Conservation (phyloP, 2,113 vertebrate species). For the Phylloscopus whistleri region DNA sequence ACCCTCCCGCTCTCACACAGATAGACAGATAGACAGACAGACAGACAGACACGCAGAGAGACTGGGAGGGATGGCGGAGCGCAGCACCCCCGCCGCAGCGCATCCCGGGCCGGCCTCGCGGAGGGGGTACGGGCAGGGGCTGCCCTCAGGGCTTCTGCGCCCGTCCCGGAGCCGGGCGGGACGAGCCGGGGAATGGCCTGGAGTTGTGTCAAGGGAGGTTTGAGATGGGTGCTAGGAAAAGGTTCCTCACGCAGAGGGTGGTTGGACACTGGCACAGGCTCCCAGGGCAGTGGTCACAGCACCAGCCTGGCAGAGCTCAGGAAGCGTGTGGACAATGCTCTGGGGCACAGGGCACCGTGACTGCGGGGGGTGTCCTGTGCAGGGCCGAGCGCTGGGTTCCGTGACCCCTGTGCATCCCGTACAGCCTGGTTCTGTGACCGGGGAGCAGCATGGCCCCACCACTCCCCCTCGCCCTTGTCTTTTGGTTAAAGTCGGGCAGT, state of each 20-base stretch:
- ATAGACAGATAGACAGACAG: too few species aligned
- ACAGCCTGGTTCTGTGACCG: neutral
- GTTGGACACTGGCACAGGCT: accelerated
- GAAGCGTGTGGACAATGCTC: accelerated
- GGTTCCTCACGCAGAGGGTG: too few species aligned
- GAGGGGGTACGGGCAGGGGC: too few species aligned
- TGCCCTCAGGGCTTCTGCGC: neutral
- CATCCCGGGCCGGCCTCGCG: neutral
- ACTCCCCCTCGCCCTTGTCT: accelerated
- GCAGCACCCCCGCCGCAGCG: neutral
- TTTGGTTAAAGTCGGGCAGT: neutral
- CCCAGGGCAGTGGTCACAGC: neutral
- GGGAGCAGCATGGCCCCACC: neutral
- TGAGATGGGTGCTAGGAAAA: accelerated
- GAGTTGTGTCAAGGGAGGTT: too few species aligned
- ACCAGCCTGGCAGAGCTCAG: neutral
- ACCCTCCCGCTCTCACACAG: neutral
- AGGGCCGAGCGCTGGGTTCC: accelerated
- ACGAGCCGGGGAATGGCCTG: neutral
- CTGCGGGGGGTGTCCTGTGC: too few species aligned
- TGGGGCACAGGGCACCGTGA: neutral
- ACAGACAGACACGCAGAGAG: neutral
- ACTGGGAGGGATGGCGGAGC: too few species aligned
- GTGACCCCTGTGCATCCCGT: neutral
- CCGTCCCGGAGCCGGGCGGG: neutral